A percentile compares a stretch with the other conserved stretches of the same genome.
These are phyloP conservation scores for Strongylocentrotus purpuratus DNA, from an alignment of 35 echinoderm and acorn worm genomes.

Conservation along the genomic window DNA sequence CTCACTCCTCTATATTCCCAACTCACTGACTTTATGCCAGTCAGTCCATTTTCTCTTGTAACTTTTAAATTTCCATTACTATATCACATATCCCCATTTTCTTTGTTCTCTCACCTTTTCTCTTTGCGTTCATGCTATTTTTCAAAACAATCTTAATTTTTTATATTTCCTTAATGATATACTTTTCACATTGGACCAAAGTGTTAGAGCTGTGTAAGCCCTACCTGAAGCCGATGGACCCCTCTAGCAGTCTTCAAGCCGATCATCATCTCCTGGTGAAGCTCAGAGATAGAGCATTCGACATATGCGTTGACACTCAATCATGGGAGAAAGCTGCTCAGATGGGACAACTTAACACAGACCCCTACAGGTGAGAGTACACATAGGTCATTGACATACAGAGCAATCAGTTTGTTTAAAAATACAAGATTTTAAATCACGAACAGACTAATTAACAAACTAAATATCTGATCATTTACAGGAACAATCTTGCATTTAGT, in stretches of 20 bases:
- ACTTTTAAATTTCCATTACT: neutral
- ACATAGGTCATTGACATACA: neutral
- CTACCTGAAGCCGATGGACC: neutral
- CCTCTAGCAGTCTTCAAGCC: neutral
- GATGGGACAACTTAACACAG: neutral
- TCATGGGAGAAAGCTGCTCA: slow-evolving; percentile 18
- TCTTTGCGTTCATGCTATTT: neutral
- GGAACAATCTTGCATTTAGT: too few species aligned
- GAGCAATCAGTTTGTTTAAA: neutral
- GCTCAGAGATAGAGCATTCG: slow-evolving; percentile 26
- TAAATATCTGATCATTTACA: too few species aligned
- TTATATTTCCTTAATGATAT: slow-evolving; percentile 16
- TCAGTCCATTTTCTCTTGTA: too few species aligned
- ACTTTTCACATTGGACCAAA: neutral
- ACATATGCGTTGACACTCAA: slow-evolving; percentile 1
- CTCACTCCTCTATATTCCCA: too few species aligned
- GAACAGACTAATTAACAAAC: too few species aligned
- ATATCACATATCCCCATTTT: neutral
- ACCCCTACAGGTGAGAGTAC: neutral
- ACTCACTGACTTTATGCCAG: too few species aligned
- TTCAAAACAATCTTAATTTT: neutral
- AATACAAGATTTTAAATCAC: too few species aligned
- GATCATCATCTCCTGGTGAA: slow-evolving; percentile 32
- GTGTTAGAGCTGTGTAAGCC: slow-evolving; percentile 1
- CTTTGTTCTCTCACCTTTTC: neutral